phyloP scores from a whole-genome alignment of 2,113 vertebrate genomes.

The Nerophis ophidion region DNA sequence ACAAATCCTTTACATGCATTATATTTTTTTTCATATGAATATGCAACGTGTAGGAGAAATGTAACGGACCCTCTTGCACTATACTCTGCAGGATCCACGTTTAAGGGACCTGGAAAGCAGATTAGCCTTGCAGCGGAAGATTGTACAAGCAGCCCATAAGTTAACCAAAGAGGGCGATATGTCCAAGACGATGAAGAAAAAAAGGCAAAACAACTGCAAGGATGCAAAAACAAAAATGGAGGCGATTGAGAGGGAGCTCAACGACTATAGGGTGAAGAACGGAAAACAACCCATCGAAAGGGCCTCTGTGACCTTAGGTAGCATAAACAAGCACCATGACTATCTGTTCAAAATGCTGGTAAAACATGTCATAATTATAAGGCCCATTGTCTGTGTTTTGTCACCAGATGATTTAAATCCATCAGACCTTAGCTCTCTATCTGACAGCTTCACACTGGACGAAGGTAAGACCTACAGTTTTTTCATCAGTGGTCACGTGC shows the following conservation, averaged over 20 bases:
- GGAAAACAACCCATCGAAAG: constrained; percentile 86
- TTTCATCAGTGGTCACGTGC: not conserved
- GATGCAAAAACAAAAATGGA: constrained; percentile 85
- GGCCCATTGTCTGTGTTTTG: constrained; percentile 25
- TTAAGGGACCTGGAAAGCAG: constrained; percentile 88
- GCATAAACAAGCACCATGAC: not conserved
- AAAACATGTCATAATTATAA: not conserved
- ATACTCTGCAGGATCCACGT: constrained; percentile 77
- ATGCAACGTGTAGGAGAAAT: not conserved
- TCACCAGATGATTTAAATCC: constrained; percentile 83
- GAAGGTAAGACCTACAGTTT: constrained; percentile 74
- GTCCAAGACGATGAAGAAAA: constrained; percentile 89
- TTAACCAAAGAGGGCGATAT: constrained; percentile 83
- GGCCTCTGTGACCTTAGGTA: constrained; percentile 79
- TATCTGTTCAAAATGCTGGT: not conserved
- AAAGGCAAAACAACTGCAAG: constrained; percentile 81
- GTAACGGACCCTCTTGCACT: not conserved
- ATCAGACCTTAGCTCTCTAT: constrained; percentile 88
- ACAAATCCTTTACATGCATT: not conserved
- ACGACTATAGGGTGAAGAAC: constrained; percentile 79
- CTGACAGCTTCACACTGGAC: constrained; percentile 85
- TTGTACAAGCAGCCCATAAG: constrained; percentile 90
- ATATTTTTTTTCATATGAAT: not conserved
- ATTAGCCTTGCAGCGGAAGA: constrained; percentile 90
- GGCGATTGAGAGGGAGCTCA: constrained; percentile 86